Percentiles rank a stretch among this genome's conserved stretches.
These are phyloP conservation scores for Drosophila buzzatii DNA, from an alignment of 2,888 invertebrate genomes.

Conservation along the genomic window DNA sequence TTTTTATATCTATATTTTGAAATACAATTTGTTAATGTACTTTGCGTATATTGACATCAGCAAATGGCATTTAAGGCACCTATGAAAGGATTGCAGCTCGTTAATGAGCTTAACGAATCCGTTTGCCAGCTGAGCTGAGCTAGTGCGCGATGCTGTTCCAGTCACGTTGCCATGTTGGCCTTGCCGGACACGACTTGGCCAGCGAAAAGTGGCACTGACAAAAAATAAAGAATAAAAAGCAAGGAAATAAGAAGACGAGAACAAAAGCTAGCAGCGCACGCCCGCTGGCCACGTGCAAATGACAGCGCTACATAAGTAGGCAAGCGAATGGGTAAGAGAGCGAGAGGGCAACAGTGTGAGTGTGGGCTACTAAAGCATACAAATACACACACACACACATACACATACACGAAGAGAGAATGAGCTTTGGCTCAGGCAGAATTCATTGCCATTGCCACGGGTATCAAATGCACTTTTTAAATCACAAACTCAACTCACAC, in stretches of 20 bases:
- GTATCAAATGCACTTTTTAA: slow-evolving; percentile 63
- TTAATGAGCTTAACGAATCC: slow-evolving; percentile 16
- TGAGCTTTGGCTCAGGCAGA: slow-evolving; percentile 12
- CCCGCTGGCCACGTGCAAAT: slow-evolving; percentile 7
- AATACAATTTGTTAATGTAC: neutral
- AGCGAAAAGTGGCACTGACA: slow-evolving; percentile 1
- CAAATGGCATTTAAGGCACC: neutral
- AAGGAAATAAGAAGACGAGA: neutral
- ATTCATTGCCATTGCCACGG: slow-evolving; percentile 60
- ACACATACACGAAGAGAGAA: neutral
- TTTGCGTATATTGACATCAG: neutral
- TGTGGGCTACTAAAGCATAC: neutral
- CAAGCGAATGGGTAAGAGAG: neutral
- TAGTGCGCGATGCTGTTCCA: slow-evolving; percentile 27
- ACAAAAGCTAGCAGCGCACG: slow-evolving; percentile 19
- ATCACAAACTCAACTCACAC: slow-evolving; percentile 51
- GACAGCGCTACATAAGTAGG: slow-evolving; percentile 18
- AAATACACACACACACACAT: slow-evolving; percentile 4
- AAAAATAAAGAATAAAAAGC: neutral
- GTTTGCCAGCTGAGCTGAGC: neutral
- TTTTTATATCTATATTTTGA: neutral
- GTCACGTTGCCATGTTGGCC: slow-evolving; percentile 42
- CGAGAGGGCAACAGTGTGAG: neutral
- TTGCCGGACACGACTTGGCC: slow-evolving; percentile 24
- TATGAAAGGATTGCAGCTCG: neutral